Conservation (phyloP, 2,888 invertebrate species). For the Melieria crassipennis region DNA sequence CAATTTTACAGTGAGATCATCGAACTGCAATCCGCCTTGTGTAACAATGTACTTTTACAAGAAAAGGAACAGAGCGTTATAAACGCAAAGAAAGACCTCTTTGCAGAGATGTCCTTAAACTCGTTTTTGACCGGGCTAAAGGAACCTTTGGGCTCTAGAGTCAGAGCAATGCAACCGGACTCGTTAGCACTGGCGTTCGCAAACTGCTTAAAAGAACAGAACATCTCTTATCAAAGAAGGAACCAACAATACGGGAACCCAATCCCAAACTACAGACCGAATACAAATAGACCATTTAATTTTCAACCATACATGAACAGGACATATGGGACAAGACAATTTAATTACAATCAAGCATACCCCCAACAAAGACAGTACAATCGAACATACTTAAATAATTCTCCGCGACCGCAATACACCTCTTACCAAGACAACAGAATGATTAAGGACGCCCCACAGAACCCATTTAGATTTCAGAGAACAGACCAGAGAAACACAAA, state of each 20-base stretch:
- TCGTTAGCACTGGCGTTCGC: not conserved
- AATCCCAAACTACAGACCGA: not conserved
- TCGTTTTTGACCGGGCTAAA: conserved; percentile 1
- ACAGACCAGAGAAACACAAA: no score
- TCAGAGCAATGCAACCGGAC: conserved; percentile 4
- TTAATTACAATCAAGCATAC: not conserved
- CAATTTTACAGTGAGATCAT: conserved; percentile 43
- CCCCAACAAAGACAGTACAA: not conserved
- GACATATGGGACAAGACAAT: not conserved
- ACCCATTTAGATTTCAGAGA: no score
- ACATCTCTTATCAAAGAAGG: conserved; percentile 2
- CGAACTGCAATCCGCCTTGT: conserved; percentile 42
- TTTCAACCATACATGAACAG: not conserved
- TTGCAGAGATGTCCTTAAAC: conserved; percentile 41
- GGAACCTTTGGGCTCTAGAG: not conserved
- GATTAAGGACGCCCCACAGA: no score
- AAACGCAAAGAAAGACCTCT: conserved; percentile 4
- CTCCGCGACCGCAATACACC: not conserved
- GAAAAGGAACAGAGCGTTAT: conserved; percentile 31
- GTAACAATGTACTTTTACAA: conserved; percentile 42
- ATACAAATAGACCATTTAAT: not conserved
- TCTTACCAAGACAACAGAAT: not conserved
- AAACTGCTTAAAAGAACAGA: not conserved
- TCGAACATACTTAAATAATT: not conserved
- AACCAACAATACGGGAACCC: not conserved